A percentile compares a stretch with the other conserved stretches of the same genome.
Evolutionary conservation across 2,888 invertebrate genomes (phyloP).

Genomic region (Eulithis prunata): DNA sequence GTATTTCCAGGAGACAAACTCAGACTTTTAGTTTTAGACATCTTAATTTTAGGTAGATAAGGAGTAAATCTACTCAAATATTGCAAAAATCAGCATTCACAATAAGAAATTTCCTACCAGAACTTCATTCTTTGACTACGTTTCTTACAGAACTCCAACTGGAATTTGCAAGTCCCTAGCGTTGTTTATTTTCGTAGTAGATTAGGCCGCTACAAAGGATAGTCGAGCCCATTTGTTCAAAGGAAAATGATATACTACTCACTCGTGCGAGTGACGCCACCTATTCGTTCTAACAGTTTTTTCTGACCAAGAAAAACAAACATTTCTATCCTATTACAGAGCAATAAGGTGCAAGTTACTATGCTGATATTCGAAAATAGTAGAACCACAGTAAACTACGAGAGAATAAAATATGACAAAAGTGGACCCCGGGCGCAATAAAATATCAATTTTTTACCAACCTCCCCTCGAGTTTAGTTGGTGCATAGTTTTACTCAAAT

Average conservation of each 20-base stretch:
- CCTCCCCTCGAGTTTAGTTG: conserved; percentile 51
- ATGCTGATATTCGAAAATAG: conserved; percentile 28
- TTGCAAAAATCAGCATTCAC: too few species aligned
- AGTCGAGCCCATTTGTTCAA: conserved; percentile 73
- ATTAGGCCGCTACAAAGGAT: conserved; percentile 75
- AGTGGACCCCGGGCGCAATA: conserved; percentile 78
- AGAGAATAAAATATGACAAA: conserved; percentile 78
- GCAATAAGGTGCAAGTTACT: conserved; percentile 45
- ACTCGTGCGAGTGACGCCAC: conserved; percentile 76
- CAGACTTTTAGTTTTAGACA: too few species aligned
- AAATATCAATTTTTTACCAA: conserved; percentile 79
- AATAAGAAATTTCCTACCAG: not conserved
- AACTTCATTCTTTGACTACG: not conserved
- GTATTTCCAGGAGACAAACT: too few species aligned
- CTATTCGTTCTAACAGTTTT: conserved; percentile 53
- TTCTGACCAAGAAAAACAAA: conserved; percentile 33
- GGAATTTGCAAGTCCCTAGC: conserved; percentile 35
- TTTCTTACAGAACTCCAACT: conserved; percentile 5
- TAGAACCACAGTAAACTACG: conserved; percentile 58
- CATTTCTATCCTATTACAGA: conserved; percentile 36
- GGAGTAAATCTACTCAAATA: too few species aligned
- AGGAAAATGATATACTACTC: conserved; percentile 78
- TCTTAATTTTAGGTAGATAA: too few species aligned
- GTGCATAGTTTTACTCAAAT: conserved; percentile 68
- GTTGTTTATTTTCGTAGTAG: conserved; percentile 75